Base-by-base conservation (phyloP, 2,888 invertebrate species). In the Galerucella pusilla region DNA sequence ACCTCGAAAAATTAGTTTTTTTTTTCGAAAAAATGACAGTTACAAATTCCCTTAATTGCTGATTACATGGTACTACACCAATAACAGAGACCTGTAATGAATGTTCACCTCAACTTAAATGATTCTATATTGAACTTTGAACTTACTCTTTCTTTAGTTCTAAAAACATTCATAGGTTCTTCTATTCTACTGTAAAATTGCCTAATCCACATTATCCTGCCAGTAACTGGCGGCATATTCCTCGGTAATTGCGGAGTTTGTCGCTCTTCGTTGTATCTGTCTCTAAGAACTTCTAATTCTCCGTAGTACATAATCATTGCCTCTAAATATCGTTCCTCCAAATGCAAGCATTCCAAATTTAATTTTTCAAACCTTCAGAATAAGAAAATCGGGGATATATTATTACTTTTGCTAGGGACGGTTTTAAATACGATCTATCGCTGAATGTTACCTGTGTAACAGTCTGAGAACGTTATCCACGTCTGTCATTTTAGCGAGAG, bases 161-260 rank as follows among this genome's bases (percentile, higher is more conserved):
- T 88, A 68, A 90, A 90, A 5, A 91, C 89, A 66, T 92, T 88
- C 95, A 96, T 96, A 0, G 96, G 95, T 25, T 88, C 88, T 82
- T 93, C 91, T 71, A 96, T 92, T 77, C 93, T 91, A 75, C 90
- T 90, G 81, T 93, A 92, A 75, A 96, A 91, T 81, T 94, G 94
- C 75, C 96, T 89, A 79, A 95, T 93, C 96, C 97, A 97, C 85
- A 92, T 90, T 25, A 97, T 92, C 83, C 95, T 90, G 5, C 96
- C 96, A 16, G 94, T 90, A 16, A 95, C 92, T 0, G 96, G 95
- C 2, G 96, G 94, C 89, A 93, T 91, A 83, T 94, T 94, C 73
- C 93, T 89, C 0, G 94, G 91, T 11, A 95, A 85, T 1, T 92
- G 91, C 0, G 96, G 95, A 79, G 92, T 90, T 73, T 93, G 93